These are phyloP conservation scores for Euwallacea similis DNA, from an alignment of 1,140 invertebrate species.

Conservation along the genomic window DNA sequence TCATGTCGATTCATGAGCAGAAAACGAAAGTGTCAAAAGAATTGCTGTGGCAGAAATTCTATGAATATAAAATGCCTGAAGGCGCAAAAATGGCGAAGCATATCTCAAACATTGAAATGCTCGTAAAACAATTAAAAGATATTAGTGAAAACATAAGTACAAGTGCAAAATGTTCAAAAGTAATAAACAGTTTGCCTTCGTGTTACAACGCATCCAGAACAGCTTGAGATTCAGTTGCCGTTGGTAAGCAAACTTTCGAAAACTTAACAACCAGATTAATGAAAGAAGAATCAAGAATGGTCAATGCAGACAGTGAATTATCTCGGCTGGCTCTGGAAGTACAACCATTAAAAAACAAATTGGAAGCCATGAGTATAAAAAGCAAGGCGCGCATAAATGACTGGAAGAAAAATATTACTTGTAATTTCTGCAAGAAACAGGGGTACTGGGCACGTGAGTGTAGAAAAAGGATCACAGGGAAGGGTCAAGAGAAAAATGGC, in stretches of 20 bases:
- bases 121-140: no score
- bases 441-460: constrained; percentile 23
- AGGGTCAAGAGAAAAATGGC: constrained; percentile 8
- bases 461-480: constrained; percentile 10
- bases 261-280: constrained; percentile 41
- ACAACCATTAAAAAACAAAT: constrained; percentile 16
- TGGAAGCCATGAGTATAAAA: neutral
- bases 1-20: no score
- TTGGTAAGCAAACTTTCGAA: constrained; percentile 37
- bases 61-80: no score
- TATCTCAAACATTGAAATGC: no score
- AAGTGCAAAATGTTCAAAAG: no score
- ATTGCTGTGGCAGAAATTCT: no score
- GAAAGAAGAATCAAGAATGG: constrained; percentile 41
- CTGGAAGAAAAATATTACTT: constrained; percentile 19
- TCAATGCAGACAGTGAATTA: neutral
- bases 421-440: constrained; percentile 24
- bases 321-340: constrained; percentile 12
- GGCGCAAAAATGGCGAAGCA: no score
- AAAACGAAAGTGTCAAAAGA: no score
- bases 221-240: constrained; percentile 42
- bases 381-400: neutral
- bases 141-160: no score
- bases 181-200: no score
- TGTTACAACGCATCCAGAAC: constrained; percentile 42